Evolutionary conservation across 2,113 vertebrate species (phyloP), one percentile per base, ranked within the genome.

Genomic region (Fulica atra): DNA sequence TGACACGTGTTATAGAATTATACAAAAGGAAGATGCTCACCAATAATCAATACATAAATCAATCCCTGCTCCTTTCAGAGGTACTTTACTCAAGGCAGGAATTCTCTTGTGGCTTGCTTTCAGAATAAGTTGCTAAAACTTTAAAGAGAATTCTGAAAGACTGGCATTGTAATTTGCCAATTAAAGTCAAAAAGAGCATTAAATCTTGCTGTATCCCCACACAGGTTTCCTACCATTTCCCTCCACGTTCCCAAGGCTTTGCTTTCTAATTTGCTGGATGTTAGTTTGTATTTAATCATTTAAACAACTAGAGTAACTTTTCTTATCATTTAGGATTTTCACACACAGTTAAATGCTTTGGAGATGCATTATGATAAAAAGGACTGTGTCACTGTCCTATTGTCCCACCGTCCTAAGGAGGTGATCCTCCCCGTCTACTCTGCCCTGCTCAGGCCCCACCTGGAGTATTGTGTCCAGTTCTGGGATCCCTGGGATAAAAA

Each of bases 21-120:
- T 70, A 86, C 15, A 78, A 78, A 89, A 86, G 66, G 85, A 74
- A 76, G 83, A 74, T 64, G 80, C 63, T 89, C 76, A 2, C 74
- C 68, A 23, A 94, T 93, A 95, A 93, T 89, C 90, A 16, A 94
- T 92, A 24, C 5, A 20, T 24, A 79, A 86, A 94, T 92, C 89
- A 92, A 86, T 84, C 40, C 31, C 28, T 1, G 4, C 82, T 76
- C 72, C 19, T 77, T 87, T 64, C 93, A 81, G 81, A 57, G 61
- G 25, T 33, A 5, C 16, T 79, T 38, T 57, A 0, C 81, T 81
- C 57, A 5, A 63, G 64, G 68, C n/a, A 53, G 19, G 11, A 53
- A 42, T 89, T 89, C 85, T 91, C 79, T 53, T 7, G 16, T 14
- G 78, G 36, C 18, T 66, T 86, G 33, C 9, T 81, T 92, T 71